Evolutionary conservation across 2,113 vertebrate genomes (phyloP).

Genomic region (Ceyx melanurus): DNA sequence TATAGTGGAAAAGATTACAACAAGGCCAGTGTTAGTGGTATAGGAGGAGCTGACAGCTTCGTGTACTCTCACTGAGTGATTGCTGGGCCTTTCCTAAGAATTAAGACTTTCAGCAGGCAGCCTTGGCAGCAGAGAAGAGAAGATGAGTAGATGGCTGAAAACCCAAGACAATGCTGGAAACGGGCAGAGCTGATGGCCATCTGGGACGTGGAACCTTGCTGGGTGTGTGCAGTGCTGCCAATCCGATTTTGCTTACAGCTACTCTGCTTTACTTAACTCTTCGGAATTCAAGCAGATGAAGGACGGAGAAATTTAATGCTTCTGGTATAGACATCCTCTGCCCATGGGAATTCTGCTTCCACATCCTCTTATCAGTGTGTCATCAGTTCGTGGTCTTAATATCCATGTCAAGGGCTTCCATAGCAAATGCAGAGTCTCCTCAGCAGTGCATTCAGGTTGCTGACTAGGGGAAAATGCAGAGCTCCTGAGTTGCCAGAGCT

Average conservation of each 20-base stretch:
- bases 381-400: neutral
- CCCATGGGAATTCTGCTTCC: neutral
- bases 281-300: neutral
- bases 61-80: neutral
- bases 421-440: neutral
- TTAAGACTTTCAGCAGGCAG: constrained; percentile 23
- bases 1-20: constrained; percentile 65
- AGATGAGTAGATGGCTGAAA: neutral
- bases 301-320: neutral
- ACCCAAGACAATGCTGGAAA: neutral
- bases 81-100: neutral
- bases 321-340: neutral
- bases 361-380: neutral
- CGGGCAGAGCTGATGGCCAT: neutral
- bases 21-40: constrained; percentile 34
- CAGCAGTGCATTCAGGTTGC: neutral
- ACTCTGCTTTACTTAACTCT: neutral
- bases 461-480: neutral
- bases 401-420: neutral
- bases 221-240: neutral
- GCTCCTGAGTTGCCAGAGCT: neutral
- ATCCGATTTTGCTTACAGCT: neutral
- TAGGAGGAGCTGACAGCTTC: constrained; percentile 25
- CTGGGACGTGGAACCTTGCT: neutral
- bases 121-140: constrained; percentile 12